These are phyloP conservation scores for Sceloporus undulatus DNA, from an alignment of 2,113 vertebrate species.

Conservation along the genomic window DNA sequence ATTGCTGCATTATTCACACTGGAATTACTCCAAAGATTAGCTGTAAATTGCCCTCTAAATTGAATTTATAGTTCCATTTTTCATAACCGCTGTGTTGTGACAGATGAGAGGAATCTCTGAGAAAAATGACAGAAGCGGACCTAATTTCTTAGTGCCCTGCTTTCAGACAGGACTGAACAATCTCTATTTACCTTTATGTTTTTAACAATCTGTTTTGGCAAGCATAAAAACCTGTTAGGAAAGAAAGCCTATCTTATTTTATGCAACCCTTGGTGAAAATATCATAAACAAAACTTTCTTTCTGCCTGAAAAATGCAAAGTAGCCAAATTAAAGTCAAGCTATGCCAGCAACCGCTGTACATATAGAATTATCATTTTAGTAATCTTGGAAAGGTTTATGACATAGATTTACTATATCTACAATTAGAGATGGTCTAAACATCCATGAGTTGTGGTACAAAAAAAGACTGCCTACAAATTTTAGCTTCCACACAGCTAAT, in stretches of 20 bases:
- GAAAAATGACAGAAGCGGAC: slow-evolving; percentile 80
- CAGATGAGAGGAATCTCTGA: slow-evolving; percentile 78
- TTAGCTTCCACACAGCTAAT: not conserved
- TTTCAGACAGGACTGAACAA: slow-evolving; percentile 71
- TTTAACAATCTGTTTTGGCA: slow-evolving; percentile 76
- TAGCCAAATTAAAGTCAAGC: slow-evolving; percentile 52
- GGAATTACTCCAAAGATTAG: slow-evolving; percentile 87
- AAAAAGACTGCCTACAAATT: not conserved
- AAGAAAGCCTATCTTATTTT: slow-evolving; percentile 59
- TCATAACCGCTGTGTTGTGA: slow-evolving; percentile 82
- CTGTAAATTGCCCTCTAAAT: slow-evolving; percentile 86
- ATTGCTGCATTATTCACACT: slow-evolving; percentile 86
- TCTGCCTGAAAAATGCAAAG: slow-evolving; percentile 56
- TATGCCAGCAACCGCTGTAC: not conserved
- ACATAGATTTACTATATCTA: not conserved
- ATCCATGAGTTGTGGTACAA: no score
- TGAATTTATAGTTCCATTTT: slow-evolving; percentile 89
- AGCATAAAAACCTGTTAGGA: slow-evolving; percentile 72
- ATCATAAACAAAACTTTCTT: slow-evolving; percentile 52
- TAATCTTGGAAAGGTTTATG: slow-evolving; percentile 25
- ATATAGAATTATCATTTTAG: slow-evolving; percentile 35
- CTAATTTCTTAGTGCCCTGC: slow-evolving; percentile 72
- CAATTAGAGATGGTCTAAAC: no score
- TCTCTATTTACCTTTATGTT: slow-evolving; percentile 70
- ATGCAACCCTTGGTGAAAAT: slow-evolving; percentile 48